phyloP scores from a whole-genome alignment of 1,140 invertebrate species.

The Uloborus diversus region DNA sequence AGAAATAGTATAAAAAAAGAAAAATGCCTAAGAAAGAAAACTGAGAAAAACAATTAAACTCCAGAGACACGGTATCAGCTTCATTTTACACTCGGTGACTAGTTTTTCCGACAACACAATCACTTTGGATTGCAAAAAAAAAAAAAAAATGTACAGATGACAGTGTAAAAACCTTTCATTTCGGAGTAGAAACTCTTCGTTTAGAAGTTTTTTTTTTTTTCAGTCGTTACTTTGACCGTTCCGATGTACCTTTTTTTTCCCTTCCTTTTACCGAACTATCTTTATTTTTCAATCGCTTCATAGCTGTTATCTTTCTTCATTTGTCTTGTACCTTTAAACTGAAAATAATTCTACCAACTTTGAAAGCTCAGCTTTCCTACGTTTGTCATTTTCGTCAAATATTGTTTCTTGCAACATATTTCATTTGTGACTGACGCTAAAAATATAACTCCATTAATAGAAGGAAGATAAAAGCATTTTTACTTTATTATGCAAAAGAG shows the following conservation, averaged over 20 bases:
- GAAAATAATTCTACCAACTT: conserved; percentile 17
- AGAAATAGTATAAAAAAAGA: conserved; percentile 14
- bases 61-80: conserved; percentile 31
- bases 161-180: conserved; percentile 17
- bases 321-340: conserved; percentile 10
- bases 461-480: too few species aligned
- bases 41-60: conserved; percentile 48
- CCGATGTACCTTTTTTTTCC: neutral
- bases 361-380: neutral
- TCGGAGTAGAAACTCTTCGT: conserved; percentile 5
- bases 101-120: conserved; percentile 43
- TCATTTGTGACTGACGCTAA: too few species aligned
- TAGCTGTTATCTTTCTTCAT: conserved; percentile 27
- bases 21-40: neutral
- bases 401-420: too few species aligned
- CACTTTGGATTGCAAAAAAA: conserved; percentile 23
- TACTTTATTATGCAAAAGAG: too few species aligned
- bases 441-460: too few species aligned
- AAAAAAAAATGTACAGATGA: neutral
- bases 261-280: neutral
- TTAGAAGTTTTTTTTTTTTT: neutral
- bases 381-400: too few species aligned
- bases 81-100: conserved; percentile 50
- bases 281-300: conserved; percentile 13
- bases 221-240: neutral